Base-by-base conservation (phyloP, 2,888 invertebrate species). In the Busseola fusca region DNA sequence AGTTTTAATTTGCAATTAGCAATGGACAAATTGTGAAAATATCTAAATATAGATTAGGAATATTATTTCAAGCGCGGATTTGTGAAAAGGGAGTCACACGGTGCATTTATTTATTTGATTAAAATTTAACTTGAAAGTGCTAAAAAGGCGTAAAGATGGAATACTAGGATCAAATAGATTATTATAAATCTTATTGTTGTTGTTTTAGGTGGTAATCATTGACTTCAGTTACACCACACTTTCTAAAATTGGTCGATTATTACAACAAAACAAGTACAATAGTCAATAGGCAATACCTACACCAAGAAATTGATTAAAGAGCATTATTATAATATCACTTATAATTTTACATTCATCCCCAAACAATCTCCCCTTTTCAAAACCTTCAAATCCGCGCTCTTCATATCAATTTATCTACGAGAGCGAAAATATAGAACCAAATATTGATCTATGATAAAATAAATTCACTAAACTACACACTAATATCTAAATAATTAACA, bases 391-490 rank as follows among this genome's bases (percentile, higher is more conserved):
- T 76, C 83, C 86, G 82, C 86, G 84, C 86, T 58, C 45, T 37
- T 56, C 18, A n/a, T 59, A 66, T 65, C 48, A 72, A 78, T 71
- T 68, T 75, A 77, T 65, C 76, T 83, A 81, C 62, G 70, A 79
- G 75, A 84, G 74, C 81, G 70, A 84, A 79, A 72, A 66, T 81
- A 84, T 74, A 83, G 77, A 85, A 86, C 79, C 74, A 72, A 81
- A 87, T 78, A 88, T 87, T 87, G 84, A 84, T 86, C 88, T 90
- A 91, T 82, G 77, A 85, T 82, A 86, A 88, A 80, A 87, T 87
- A 90, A 89, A 88, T 90, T 89, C 79, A 89, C 91, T 92, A 91
- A 86, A 80, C 89, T 91, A 91, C 86, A 86, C 34, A 68, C 87
- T 90, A 85, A 87, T 77, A 81, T 66, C 85, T 84, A 86, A 84